Base-by-base conservation (phyloP, 2,797 vertebrate genomes). In the Urosaurus nigricauda region DNA sequence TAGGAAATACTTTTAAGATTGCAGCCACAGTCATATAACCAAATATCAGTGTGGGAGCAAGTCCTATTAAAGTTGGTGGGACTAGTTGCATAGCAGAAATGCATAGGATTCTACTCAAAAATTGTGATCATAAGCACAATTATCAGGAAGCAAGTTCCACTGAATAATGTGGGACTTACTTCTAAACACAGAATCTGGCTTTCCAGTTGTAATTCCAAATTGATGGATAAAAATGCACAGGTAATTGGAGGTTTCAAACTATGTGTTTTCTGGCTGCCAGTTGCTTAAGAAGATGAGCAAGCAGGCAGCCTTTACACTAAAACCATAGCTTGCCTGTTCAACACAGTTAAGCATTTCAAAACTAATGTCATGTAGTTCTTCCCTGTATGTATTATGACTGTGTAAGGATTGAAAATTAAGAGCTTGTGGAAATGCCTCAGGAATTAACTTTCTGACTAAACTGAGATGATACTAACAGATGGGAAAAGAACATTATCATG, bases 391-490 rank as follows among this genome's bases (percentile, higher is more conserved):
- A n/a, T 17, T 19, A 56, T 37, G 24, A 74, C 24, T 17, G 3
- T 58, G 16, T 58, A 60, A 74, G 35, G 70, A 84, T 16, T 29
- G n/a, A 40, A 35, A 0, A 56, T 35, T 51, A 51, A 88, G 26
- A 0, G 81, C 29, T 43, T 93, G 2, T 47, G 56, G 92, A 86
- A 86, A 11, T 73, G 51, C 14, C 79, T 84, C 60, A 79, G 88
- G 47, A 73, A 24, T 73, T 73, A 16, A 70, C 17, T 16, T 17
- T 6, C 29, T 19, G 47, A 26, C 58, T 92, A 89, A 78, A 90
- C 29, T n/a, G 82, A 91, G 87, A 65, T 92, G 91, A 43, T 32
- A 2, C 5, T 86, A 7, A n/a, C 79, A 89, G 89, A 90, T 17
- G 4, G n/a, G 85, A 86, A 5, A 82, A 88, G 92, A 68, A 19